phyloP scores from a whole-genome alignment of 1,140 invertebrate genomes.

The Trachelipus rathkii region DNA sequence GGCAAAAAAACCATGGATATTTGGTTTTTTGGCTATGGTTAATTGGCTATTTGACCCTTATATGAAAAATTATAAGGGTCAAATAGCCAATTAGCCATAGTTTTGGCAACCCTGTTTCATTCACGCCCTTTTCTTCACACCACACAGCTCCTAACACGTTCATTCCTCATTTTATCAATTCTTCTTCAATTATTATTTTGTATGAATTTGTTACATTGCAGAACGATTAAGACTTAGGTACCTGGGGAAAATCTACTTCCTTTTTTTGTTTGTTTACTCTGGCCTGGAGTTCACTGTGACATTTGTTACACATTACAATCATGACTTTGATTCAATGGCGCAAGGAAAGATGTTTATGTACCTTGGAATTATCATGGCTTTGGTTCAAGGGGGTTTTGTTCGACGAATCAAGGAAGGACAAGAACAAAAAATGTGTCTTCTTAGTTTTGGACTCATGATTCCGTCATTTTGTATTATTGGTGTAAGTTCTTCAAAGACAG shows the following conservation, averaged over 20 bases:
- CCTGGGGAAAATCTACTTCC: conserved; percentile 83
- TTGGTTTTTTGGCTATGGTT: no score
- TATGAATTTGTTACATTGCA: conserved; percentile 48
- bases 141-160: no score
- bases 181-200: no score
- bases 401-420: conserved; percentile 70
- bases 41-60: no score
- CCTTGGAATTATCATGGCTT: conserved; percentile 87
- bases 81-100: no score
- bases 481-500: conserved; percentile 50
- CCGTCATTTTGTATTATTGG: conserved; percentile 85
- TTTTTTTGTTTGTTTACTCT: conserved; percentile 94
- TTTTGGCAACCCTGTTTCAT: no score
- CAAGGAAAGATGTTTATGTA: conserved; percentile 97
- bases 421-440: conserved; percentile 64
- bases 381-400: conserved; percentile 86
- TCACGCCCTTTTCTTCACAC: no score
- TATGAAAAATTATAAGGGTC: no score
- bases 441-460: conserved; percentile 58
- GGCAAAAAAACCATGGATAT: no score
- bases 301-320: conserved; percentile 90
- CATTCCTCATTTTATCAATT: no score
- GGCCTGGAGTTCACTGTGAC: conserved; percentile 96
- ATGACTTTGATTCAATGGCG: conserved; percentile 87
- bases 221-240: conserved; percentile 64